Conservation (phyloP, 64 coral and sea anemone species). For the Montipora sp. region DNA sequence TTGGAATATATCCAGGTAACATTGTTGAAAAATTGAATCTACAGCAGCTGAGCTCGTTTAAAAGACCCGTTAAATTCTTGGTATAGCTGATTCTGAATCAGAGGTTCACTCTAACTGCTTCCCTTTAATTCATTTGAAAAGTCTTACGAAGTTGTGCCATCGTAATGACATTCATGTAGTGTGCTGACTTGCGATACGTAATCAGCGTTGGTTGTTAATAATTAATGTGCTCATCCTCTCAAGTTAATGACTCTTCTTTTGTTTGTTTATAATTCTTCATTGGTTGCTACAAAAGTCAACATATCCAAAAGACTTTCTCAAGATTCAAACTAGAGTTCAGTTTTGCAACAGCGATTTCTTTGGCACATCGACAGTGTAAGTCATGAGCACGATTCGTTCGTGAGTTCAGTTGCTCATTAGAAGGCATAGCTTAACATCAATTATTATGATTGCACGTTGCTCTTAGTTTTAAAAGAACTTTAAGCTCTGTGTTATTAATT, state of each 20-base stretch:
- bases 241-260: not conserved
- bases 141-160: not conserved
- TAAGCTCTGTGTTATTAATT: not conserved
- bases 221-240: not conserved
- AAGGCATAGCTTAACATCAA: not conserved
- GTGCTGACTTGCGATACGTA: not conserved
- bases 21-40: no score
- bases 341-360: not conserved
- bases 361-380: no score
- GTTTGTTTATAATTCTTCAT: not conserved
- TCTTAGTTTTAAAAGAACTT: not conserved
- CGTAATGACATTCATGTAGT: not conserved
- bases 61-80: no score
- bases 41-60: no score
- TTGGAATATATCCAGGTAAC: no score
- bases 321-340: not conserved
- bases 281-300: not conserved
- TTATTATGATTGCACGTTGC: not conserved
- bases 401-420: not conserved
- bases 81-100: not conserved
- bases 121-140: not conserved
- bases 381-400: no score
- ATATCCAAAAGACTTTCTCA: not conserved
- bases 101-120: not conserved
- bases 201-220: slow-evolving; percentile 3